Evolutionary conservation across 2,113 vertebrate species (phyloP).

Genomic region (Cygnus atratus): DNA sequence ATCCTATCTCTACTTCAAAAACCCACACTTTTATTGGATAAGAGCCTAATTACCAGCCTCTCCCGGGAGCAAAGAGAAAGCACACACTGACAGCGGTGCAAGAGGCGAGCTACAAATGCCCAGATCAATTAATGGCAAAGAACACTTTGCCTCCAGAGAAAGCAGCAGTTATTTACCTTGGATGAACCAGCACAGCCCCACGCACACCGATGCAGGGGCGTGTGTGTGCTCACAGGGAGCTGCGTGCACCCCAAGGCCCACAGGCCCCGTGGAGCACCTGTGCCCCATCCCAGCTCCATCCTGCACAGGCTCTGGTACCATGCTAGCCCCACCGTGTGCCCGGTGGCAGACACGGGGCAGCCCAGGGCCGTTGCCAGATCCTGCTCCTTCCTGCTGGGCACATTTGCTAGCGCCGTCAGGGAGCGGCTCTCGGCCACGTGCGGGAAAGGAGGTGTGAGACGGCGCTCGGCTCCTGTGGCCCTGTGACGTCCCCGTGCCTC

Average conservation of each 20-base stretch:
- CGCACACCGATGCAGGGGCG: not conserved
- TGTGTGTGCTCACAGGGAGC: accelerated
- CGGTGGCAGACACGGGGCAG: not conserved
- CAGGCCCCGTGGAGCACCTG: not conserved
- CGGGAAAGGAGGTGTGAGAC: not conserved
- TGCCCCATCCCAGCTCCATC: not conserved
- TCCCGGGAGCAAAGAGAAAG: not conserved
- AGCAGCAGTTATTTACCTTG: not conserved
- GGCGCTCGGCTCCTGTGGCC: not conserved
- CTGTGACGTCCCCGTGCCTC: accelerated
- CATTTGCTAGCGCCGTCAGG: constrained; percentile 25
- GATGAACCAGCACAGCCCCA: not conserved
- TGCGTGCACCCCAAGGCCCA: not conserved
- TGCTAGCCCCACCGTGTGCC: not conserved
- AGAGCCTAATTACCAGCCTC: not conserved
- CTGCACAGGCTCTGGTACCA: accelerated
- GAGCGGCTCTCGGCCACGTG: not conserved
- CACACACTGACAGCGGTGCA: accelerated
- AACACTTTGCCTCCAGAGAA: not conserved
- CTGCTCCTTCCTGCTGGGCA: not conserved
- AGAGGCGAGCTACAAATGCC: not conserved
- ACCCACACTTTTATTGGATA: not conserved
- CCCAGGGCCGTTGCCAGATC: constrained; percentile 31
- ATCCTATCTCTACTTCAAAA: not conserved
- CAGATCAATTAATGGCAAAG: not conserved